Base-by-base conservation (phyloP, 2,797 vertebrate species). In the Anguilla pacifica region DNA sequence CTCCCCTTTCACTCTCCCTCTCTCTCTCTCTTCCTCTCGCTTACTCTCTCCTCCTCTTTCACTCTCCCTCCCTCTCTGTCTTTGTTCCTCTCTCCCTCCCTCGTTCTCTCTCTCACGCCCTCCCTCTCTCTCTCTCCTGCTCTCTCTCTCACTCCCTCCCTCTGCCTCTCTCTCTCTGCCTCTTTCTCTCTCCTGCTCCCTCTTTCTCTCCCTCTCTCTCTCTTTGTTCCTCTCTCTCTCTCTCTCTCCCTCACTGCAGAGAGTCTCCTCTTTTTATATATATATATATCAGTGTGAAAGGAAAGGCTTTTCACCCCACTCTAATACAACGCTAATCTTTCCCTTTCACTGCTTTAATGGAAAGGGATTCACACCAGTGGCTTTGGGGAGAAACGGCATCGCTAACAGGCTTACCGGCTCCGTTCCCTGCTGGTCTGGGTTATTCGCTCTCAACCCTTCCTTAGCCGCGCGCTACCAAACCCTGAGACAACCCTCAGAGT, bases 251-350 rank as follows among this genome's bases (percentile, higher is more conserved):
- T 28, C 61, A 15, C 83, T 82, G 46, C 72, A 72, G 43, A 55
- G 13, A 51, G 43, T 28, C 81, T 84, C 59, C 31, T 89, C 46
- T 87, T 87, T 51, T 35, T 35, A 35, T 35, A 35, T 35, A 35
- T 35, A 35, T 35, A 35, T 55, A 70, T 87, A 74, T 89, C 84
- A 64, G 79, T 87, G n/a, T 57, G 85, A 74, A 84, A 84, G 22
- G 39, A n/a, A 77, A 61, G 57, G 49, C 74, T 86, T 86, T 86
- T 67, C 72, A 19, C 17, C 55, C 86, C 72, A 61, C 53, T 61
- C 70, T 85, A 67, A 85, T 81, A 87, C 87, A 39, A 31, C 35
- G 11, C 79, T 87, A 85, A 89, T 87, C 86, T 87, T 84, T 57
- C 72, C 74, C 39, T 82, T 72, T 82, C 57, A 81, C 55, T 57